Evolutionary conservation across 2,113 vertebrate genomes (phyloP).

Genomic region (Eurypyga helias): DNA sequence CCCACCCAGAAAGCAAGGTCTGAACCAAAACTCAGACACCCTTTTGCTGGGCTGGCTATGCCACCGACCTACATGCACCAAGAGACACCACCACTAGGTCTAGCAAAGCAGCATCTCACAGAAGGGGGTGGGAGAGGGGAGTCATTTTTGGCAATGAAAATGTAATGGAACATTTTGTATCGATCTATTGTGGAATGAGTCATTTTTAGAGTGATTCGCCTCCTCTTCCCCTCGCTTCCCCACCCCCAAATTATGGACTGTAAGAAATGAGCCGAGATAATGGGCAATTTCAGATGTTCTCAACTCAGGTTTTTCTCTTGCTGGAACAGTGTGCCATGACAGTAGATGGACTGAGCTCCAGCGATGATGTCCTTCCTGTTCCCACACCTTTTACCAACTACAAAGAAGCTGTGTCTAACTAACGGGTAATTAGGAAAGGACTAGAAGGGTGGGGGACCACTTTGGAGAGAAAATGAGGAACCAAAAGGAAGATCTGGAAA

Average conservation of each 20-base stretch:
- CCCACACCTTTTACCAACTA: fast-evolving
- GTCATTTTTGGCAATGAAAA: neutral
- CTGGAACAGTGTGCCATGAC: neutral
- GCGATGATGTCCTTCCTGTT: neutral
- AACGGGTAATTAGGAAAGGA: neutral
- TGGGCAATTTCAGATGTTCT: constrained; percentile 31
- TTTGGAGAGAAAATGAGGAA: neutral
- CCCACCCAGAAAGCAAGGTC: neutral
- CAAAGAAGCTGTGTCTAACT: neutral
- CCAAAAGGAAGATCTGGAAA: neutral
- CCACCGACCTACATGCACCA: neutral
- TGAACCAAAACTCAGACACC: neutral
- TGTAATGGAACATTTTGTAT: constrained; percentile 40
- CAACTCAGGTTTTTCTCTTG: constrained; percentile 3
- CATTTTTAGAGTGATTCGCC: neutral
- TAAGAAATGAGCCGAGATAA: constrained; percentile 32
- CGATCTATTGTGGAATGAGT: neutral
- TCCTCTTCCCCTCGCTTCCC: neutral
- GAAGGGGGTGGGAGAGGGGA: neutral
- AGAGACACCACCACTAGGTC: neutral
- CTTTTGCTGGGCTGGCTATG: neutral
- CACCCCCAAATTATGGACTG: constrained; percentile 41
- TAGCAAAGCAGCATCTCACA: neutral
- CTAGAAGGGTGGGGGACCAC: neutral
- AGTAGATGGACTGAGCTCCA: neutral